Percentiles rank a stretch among this genome's conserved stretches.
Conservation (phyloP, 2,888 invertebrate species). For the Allygus modestus region DNA sequence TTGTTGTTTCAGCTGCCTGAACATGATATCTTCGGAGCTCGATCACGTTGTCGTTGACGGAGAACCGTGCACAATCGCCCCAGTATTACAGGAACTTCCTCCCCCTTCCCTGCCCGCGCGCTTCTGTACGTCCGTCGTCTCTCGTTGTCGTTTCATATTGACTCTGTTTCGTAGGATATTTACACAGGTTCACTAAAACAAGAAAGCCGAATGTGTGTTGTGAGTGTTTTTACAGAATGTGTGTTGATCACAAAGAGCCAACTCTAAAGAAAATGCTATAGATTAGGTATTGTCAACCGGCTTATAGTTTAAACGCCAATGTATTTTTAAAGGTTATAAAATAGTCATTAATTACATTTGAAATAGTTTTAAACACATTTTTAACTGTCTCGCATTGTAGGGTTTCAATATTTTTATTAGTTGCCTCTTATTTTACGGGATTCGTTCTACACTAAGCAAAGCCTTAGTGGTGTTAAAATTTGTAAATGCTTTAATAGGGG, state of each 20-base stretch:
- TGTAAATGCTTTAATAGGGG: not conserved
- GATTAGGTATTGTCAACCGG: not conserved
- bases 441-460: not conserved
- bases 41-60: not conserved
- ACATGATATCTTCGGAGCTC: not conserved
- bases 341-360: not conserved
- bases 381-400: not conserved
- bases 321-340: not conserved
- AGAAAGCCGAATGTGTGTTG: not conserved
- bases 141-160: conserved; percentile 21
- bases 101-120: conserved; percentile 11
- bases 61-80: not conserved
- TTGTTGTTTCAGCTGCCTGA: not conserved
- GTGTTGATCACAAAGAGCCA: not conserved
- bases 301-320: not conserved
- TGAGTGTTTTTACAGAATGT: not conserved
- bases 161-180: conserved; percentile 21
- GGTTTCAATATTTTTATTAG: not conserved
- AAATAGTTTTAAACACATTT: not conserved
- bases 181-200: not conserved
- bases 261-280: not conserved
- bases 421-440: not conserved
- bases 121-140: conserved; percentile 14
- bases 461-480: not conserved
- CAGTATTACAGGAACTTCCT: not conserved